A percentile compares a stretch with the other conserved stretches of the same genome.
phyloP scores from a whole-genome alignment of 2,797 vertebrate species.

The Hydrophis major region DNA sequence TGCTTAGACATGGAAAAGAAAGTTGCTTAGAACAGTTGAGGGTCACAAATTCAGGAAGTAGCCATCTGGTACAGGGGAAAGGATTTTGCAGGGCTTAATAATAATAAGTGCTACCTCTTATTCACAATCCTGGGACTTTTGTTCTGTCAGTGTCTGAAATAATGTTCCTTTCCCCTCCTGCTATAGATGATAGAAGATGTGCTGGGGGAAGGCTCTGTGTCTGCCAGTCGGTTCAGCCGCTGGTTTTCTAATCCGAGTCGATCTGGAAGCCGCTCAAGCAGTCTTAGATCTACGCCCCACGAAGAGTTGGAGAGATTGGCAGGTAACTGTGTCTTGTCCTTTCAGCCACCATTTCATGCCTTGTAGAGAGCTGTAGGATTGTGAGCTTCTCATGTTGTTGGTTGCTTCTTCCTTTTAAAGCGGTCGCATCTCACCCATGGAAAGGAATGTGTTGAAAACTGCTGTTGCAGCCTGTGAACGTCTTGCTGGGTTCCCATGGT shows the following conservation, averaged over 20 bases:
- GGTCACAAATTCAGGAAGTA: slow-evolving; percentile 17
- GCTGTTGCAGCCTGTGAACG: slow-evolving; percentile 1
- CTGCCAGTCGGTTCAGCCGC: slow-evolving; percentile 92
- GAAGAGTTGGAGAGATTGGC: slow-evolving; percentile 94
- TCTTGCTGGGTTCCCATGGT: slow-evolving; percentile 49
- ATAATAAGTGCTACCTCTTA: slow-evolving; percentile 70
- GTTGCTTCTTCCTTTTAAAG: not conserved
- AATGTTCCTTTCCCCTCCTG: slow-evolving; percentile 4
- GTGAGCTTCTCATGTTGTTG: slow-evolving; percentile 17
- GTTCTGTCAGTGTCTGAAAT: slow-evolving; percentile 35
- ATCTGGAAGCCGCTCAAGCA: slow-evolving; percentile 93
- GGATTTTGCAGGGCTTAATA: slow-evolving; percentile 25
- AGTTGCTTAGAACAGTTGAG: slow-evolving; percentile 19
- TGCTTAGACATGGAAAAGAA: slow-evolving; percentile 30
- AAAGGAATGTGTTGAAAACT: not conserved
- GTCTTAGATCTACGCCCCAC: slow-evolving; percentile 93
- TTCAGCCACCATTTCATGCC: slow-evolving; percentile 1
- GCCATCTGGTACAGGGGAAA: slow-evolving; percentile 30
- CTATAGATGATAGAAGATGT: slow-evolving; percentile 97
- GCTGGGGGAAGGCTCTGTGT: slow-evolving; percentile 88
- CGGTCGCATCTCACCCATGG: not conserved
- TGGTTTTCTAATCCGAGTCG: slow-evolving; percentile 94
- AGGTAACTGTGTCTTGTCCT: slow-evolving; percentile 74
- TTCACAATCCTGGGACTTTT: slow-evolving; percentile 28
- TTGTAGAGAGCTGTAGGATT: slow-evolving; percentile 14